Percentiles rank a stretch among this genome's conserved stretches.
These are phyloP conservation scores for Synanthedon vespiformis DNA, from an alignment of 2,888 invertebrate species.

Conservation along the genomic window DNA sequence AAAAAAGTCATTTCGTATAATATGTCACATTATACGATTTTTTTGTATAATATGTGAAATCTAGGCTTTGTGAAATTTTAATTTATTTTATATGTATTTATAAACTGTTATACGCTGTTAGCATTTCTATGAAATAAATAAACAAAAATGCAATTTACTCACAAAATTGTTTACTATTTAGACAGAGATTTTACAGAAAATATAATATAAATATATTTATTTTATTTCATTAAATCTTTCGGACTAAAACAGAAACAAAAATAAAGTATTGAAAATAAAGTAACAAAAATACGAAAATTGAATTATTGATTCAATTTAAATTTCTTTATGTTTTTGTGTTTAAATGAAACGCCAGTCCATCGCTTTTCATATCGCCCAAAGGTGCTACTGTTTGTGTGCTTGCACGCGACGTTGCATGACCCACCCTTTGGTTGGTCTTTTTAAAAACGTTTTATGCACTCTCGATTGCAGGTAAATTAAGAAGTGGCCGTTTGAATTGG, in stretches of 20 bases:
- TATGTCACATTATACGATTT: no score
- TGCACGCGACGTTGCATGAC: constrained; percentile 63
- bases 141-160: background rate
- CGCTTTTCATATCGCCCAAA: background rate
- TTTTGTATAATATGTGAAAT: no score
- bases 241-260: no score
- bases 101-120: no score
- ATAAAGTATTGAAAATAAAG: no score
- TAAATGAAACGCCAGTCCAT: background rate
- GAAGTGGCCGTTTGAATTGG: background rate
- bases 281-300: background rate
- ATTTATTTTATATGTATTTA: no score
- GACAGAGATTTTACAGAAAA: no score
- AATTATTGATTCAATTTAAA: background rate
- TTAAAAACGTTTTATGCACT: background rate
- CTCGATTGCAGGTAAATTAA: background rate
- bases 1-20: no score
- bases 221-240: no score
- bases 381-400: constrained; percentile 20
- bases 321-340: background rate
- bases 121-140: no score
- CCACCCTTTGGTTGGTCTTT: constrained; percentile 9
- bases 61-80: no score
- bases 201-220: no score
- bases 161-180: background rate